Percentiles rank a stretch among this genome's conserved stretches.
Conservation (phyloP, 1,140 invertebrate species). For the Bathynomus jamesi region DNA sequence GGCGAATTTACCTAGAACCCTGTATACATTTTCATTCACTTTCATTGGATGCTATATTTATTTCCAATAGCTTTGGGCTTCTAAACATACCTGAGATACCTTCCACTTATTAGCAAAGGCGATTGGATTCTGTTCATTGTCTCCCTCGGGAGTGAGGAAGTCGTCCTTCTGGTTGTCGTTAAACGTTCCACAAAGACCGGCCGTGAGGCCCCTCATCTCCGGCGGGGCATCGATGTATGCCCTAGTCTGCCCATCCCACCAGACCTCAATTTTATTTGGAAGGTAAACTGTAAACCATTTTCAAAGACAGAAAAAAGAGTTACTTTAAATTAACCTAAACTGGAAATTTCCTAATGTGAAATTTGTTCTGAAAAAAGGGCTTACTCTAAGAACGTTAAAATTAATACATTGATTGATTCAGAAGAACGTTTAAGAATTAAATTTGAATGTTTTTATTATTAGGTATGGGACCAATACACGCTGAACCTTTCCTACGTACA, state of each 20-base stretch:
- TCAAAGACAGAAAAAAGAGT: background rate
- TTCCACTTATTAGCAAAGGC: conserved; percentile 86
- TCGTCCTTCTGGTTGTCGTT: conserved; percentile 79
- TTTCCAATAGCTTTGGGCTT: too few species aligned
- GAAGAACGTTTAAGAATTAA: too few species aligned
- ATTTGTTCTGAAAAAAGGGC: too few species aligned
- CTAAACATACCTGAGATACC: conserved; percentile 61
- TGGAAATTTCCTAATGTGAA: too few species aligned
- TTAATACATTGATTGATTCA: too few species aligned
- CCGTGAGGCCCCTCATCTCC: conserved; percentile 53
- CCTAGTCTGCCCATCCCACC: conserved; percentile 74
- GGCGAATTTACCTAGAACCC: too few species aligned
- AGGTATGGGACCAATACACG: too few species aligned
- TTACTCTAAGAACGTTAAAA: too few species aligned
- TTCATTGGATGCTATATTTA: too few species aligned
- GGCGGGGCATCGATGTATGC: conserved; percentile 72
- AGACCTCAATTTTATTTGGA: conserved; percentile 64
- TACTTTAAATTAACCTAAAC: background rate
- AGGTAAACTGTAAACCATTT: conserved; percentile 42
- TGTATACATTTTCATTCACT: too few species aligned
- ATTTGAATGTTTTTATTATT: too few species aligned
- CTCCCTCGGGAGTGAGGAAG: conserved; percentile 74
- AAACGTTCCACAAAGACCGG: conserved; percentile 82
- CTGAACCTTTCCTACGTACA: too few species aligned
- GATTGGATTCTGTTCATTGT: conserved; percentile 62